These are phyloP conservation scores for Cetonia aurata DNA, from an alignment of 2,888 invertebrate genomes.

Conservation along the genomic window DNA sequence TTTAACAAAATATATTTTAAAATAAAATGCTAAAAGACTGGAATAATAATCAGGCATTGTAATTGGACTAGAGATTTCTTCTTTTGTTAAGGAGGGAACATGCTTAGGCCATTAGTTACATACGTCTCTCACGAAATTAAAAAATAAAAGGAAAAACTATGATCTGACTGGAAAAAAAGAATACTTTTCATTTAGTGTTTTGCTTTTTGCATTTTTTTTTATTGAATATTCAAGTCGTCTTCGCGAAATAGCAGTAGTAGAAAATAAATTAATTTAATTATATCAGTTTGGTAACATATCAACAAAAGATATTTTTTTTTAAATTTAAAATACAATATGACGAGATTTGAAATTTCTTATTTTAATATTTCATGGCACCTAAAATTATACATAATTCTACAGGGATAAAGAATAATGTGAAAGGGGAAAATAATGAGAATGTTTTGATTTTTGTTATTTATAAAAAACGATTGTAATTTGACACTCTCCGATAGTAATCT, in stretches of 20 bases:
- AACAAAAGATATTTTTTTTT: constrained; percentile 2
- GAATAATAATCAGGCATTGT: constrained; percentile 58
- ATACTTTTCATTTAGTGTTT: constrained; percentile 19
- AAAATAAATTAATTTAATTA: neutral
- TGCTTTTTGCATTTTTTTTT: neutral
- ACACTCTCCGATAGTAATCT: no score
- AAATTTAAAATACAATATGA: constrained; percentile 2
- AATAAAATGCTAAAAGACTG: constrained; percentile 54
- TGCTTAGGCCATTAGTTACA: constrained; percentile 64
- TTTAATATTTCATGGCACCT: constrained; percentile 24
- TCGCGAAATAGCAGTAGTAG: no score
- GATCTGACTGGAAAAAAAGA: constrained; percentile 3
- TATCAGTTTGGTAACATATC: constrained; percentile 24
- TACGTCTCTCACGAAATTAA: constrained; percentile 2
- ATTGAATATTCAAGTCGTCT: neutral
- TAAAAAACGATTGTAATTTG: no score
- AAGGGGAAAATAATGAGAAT: no score
- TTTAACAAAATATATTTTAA: constrained; percentile 48
- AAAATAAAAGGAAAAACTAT: neutral
- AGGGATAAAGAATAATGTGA: no score
- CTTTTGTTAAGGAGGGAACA: constrained; percentile 64
- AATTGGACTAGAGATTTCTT: constrained; percentile 64
- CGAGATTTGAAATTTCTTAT: constrained; percentile 6
- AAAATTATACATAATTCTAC: neutral
- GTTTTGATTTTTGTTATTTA: no score